Conservation (phyloP, 2,797 vertebrate species). For the Clarias pachynema region DNA sequence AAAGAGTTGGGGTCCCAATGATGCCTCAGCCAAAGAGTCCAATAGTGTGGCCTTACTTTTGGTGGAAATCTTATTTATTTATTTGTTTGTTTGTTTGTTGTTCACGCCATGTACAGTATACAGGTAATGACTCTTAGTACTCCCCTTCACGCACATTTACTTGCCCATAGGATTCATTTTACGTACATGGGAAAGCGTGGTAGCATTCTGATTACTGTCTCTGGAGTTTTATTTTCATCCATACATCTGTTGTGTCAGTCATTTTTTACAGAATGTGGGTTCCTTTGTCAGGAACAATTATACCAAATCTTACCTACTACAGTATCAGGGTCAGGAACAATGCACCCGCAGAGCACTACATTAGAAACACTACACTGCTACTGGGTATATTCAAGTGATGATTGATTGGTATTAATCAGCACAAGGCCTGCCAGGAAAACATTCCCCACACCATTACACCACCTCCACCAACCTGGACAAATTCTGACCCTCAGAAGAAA, state of each 20-base stretch:
- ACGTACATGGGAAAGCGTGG: neutral
- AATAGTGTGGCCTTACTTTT: neutral
- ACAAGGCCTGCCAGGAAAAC: neutral
- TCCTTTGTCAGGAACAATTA: neutral
- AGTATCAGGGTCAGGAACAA: neutral
- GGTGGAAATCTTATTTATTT: neutral
- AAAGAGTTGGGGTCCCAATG: neutral
- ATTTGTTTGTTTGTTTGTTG: neutral
- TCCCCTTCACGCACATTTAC: neutral
- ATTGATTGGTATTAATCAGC: neutral
- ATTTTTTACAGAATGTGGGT: neutral
- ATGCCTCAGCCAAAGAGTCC: neutral
- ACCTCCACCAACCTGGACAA: conserved; percentile 1
- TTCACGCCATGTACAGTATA: no score
- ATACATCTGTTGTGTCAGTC: neutral
- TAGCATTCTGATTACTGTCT: neutral
- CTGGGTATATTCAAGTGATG: neutral
- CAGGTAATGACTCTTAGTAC: neutral
- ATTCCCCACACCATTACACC: neutral
- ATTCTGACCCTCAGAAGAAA: neutral
- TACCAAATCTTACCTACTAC: neutral
- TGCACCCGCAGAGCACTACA: neutral
- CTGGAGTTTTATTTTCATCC: neutral
- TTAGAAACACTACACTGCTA: neutral
- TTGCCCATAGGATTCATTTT: neutral